A percentile compares a stretch with the other conserved stretches of the same genome.
phyloP scores from a whole-genome alignment of 1,140 invertebrate species.

The Bombus huntii region DNA sequence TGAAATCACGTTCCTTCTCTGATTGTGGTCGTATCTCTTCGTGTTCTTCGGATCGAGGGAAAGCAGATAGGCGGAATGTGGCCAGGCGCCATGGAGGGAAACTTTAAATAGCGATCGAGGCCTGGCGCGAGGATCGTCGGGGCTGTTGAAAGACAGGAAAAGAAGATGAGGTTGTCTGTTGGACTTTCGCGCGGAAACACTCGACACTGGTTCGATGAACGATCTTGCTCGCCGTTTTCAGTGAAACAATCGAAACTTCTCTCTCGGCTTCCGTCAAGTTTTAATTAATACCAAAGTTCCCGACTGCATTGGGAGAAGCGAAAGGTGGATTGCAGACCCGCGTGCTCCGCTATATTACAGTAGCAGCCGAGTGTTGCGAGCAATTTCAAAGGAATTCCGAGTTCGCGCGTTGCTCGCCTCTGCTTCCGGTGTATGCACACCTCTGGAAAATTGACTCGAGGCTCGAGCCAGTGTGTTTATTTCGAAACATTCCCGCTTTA shows the following conservation, averaged over 20 bases:
- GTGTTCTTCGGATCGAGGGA: conserved; percentile 2
- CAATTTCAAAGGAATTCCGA: conserved; percentile 36
- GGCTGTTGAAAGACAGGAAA: neutral
- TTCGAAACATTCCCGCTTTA: neutral
- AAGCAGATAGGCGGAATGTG: conserved; percentile 12
- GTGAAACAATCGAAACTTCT: conserved; percentile 24
- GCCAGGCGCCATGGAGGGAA: neutral
- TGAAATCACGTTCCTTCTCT: conserved; percentile 5
- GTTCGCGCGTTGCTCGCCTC: conserved; percentile 8
- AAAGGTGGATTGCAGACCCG: neutral
- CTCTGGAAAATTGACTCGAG: neutral
- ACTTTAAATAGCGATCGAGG: neutral
- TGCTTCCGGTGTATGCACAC: neutral
- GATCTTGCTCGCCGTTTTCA: conserved; percentile 5
- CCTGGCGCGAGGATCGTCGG: neutral
- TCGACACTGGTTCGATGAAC: neutral
- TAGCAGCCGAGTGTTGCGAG: conserved; percentile 13
- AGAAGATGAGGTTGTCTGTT: neutral
- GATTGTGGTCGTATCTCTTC: no score
- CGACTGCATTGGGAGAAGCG: conserved; percentile 1
- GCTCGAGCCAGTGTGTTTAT: no score
- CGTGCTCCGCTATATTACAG: neutral
- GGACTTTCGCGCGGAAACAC: neutral
- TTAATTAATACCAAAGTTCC: conserved; percentile 46
- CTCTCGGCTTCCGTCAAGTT: conserved; percentile 14